A percentile compares a stretch with the other conserved stretches of the same genome.
Evolutionary conservation across 2,797 vertebrate genomes (phyloP).

Genomic region (Tenualosa ilisha): DNA sequence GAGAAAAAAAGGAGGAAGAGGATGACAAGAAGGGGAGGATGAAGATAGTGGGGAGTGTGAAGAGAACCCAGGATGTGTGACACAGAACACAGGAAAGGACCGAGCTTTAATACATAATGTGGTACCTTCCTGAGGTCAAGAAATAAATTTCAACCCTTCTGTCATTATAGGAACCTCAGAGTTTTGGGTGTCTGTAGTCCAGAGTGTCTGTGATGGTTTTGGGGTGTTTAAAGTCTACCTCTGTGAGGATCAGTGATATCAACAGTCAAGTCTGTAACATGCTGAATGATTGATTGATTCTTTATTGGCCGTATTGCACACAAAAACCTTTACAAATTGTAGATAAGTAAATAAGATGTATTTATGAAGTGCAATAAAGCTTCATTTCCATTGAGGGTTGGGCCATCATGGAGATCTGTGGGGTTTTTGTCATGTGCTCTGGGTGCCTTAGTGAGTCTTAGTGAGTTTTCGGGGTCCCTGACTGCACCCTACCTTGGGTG

Average conservation of each 20-base stretch:
- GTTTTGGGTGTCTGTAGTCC: background rate
- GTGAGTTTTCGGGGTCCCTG: background rate
- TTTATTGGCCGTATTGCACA: too few species aligned
- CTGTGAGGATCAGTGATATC: too few species aligned
- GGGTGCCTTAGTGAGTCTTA: background rate
- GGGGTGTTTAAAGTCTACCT: background rate
- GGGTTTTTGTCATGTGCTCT: too few species aligned
- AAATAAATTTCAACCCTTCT: too few species aligned
- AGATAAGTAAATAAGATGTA: too few species aligned
- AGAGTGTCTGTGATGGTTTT: background rate
- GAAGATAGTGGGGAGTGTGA: background rate
- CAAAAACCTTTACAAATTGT: too few species aligned
- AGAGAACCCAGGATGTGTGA: background rate
- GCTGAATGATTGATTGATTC: too few species aligned
- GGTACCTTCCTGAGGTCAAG: too few species aligned
- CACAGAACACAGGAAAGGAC: background rate
- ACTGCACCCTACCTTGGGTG: slow-evolving; percentile 81
- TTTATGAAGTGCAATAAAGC: too few species aligned
- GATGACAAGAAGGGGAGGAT: background rate
- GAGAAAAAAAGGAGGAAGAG: background rate
- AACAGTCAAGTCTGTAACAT: too few species aligned
- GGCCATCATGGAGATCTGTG: background rate
- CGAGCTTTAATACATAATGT: too few species aligned
- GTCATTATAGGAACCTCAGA: background rate
- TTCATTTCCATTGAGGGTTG: too few species aligned